These are phyloP conservation scores for Hedychridium roseum DNA, from an alignment of 2,888 invertebrate genomes.

Conservation along the genomic window DNA sequence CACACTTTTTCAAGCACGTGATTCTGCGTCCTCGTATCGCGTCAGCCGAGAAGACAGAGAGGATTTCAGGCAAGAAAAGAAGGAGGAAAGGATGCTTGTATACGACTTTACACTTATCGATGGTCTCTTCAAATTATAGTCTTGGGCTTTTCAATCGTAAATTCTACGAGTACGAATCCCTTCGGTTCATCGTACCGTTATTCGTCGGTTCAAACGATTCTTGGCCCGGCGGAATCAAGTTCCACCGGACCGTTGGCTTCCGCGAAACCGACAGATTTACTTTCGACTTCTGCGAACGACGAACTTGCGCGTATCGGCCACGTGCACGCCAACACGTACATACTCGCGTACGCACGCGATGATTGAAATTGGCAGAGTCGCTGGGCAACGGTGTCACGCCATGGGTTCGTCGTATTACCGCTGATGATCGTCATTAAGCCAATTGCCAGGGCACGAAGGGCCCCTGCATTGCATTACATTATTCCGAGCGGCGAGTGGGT, in stretches of 20 bases:
- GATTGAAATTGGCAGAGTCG: conserved; percentile 1
- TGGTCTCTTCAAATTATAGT: too few relatives aligned
- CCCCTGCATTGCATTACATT: background rate
- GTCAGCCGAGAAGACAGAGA: background rate
- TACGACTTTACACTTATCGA: too few relatives aligned
- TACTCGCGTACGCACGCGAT: conserved; percentile 3
- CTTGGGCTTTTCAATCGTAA: too few relatives aligned
- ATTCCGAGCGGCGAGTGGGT: background rate
- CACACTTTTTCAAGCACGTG: too few relatives aligned
- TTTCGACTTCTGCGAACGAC: too few relatives aligned
- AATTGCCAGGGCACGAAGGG: conserved; percentile 1
- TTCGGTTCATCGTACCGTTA: too few relatives aligned
- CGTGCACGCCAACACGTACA: background rate
- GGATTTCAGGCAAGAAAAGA: background rate
- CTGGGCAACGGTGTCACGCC: conserved; percentile 8
- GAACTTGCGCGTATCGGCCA: background rate
- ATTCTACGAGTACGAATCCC: too few relatives aligned
- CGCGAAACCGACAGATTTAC: too few relatives aligned
- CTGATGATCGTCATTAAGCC: conserved; percentile 11
- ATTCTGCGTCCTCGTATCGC: too few relatives aligned
- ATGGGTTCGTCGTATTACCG: conserved; percentile 8
- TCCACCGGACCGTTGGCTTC: too few relatives aligned
- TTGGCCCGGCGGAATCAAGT: too few relatives aligned
- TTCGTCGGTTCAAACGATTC: too few relatives aligned
- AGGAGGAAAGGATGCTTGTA: background rate